Evolutionary conservation across 2,888 invertebrate species (phyloP).

Genomic region (Flexamia atlantica): DNA sequence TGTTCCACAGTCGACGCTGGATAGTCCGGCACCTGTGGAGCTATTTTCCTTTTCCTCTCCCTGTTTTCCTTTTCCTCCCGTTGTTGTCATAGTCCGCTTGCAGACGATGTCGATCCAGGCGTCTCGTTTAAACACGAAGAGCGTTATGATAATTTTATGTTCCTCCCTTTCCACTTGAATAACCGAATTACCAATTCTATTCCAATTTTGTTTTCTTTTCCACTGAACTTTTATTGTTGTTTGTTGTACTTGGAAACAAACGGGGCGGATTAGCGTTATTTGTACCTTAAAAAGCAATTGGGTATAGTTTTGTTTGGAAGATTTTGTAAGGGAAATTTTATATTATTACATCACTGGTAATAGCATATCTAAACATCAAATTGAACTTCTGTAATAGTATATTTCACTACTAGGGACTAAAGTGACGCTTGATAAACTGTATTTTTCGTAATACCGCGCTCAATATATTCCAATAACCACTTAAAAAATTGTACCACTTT

Average conservation of each 20-base stretch:
- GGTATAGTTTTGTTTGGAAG: no score
- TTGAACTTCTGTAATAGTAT: no score
- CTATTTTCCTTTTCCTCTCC: background rate
- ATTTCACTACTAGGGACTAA: no score
- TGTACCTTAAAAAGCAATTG: no score
- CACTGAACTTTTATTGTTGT: background rate
- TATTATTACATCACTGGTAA: no score
- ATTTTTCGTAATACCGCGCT: no score
- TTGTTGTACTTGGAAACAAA: background rate
- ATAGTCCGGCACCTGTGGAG: background rate
- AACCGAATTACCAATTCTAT: slow-evolving; percentile 1
- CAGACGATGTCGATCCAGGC: background rate
- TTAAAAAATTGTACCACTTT: no score
- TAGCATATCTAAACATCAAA: no score
- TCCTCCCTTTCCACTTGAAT: background rate
- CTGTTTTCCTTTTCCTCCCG: slow-evolving; percentile 2
- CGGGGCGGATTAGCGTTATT: no score
- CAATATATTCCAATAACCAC: no score
- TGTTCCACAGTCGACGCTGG: background rate
- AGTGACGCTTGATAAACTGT: no score
- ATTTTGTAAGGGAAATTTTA: no score
- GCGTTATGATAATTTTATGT: slow-evolving; percentile 24
- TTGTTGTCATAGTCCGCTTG: background rate
- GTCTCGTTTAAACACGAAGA: background rate
- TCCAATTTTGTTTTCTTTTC: background rate